Percentiles rank a stretch among this genome's conserved stretches.
These are phyloP conservation scores for Rhinogobio ventralis DNA, from an alignment of 2,797 vertebrate species.

Conservation along the genomic window DNA sequence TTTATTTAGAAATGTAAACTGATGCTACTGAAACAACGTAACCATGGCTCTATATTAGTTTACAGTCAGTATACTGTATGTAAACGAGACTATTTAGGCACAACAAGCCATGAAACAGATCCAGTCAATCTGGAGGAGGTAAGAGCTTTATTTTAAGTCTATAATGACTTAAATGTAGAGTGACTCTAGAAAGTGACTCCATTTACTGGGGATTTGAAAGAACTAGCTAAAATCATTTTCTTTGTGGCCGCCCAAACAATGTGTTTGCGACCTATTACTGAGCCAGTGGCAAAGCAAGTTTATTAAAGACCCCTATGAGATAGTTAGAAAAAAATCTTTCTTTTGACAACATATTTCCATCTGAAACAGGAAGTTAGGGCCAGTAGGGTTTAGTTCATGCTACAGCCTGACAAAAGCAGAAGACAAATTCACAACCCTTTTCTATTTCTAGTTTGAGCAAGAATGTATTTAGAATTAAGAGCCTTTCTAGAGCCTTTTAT, in stretches of 20 bases:
- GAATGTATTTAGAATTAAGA: background rate
- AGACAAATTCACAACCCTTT: background rate
- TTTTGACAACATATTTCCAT: no score
- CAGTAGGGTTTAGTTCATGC: background rate
- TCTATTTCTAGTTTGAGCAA: background rate
- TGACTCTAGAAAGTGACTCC: background rate
- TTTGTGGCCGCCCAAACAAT: background rate
- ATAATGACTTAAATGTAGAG: background rate
- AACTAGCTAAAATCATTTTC: background rate
- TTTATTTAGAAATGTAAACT: conserved; percentile 8
- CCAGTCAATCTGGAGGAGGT: conserved; percentile 18
- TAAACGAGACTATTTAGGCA: conserved; percentile 15
- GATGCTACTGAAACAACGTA: conserved; percentile 24
- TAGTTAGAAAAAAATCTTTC: background rate
- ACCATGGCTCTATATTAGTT: conserved; percentile 26
- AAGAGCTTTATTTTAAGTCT: conserved; percentile 5
- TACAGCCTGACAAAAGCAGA: background rate
- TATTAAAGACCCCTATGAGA: background rate
- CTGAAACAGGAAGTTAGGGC: background rate
- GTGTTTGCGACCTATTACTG: background rate
- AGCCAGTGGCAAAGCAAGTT: background rate
- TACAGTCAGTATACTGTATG: conserved; percentile 16
- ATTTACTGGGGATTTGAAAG: conserved; percentile 8
- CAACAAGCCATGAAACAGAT: conserved; percentile 19
- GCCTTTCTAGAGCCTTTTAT: background rate